A percentile compares a stretch with the other conserved stretches of the same genome.
phyloP scores from a whole-genome alignment of 2,888 invertebrate genomes.

The Drosophila lacicola region DNA sequence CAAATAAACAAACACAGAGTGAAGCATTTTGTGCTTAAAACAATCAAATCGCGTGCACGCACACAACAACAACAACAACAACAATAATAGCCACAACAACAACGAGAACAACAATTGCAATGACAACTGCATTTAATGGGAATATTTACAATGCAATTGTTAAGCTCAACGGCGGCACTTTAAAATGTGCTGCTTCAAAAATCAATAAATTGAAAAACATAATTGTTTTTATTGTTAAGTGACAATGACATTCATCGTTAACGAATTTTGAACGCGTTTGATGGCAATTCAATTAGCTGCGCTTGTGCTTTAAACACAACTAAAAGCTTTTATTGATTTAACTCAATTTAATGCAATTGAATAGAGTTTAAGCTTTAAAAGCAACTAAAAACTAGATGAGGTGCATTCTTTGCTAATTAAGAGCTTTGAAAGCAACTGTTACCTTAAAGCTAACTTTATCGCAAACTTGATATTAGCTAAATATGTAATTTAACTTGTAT shows the following conservation, averaged over 20 bases:
- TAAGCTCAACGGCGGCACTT: conserved; percentile 15
- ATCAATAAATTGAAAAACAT: conserved; percentile 9
- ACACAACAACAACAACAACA: conserved; percentile 15
- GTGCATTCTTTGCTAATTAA: neutral
- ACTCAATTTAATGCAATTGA: neutral
- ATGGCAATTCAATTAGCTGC: neutral
- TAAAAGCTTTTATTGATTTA: neutral
- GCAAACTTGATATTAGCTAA: no score
- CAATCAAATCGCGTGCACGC: conserved; percentile 51
- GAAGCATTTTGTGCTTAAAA: conserved; percentile 57
- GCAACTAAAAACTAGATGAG: neutral
- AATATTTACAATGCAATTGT: conserved; percentile 31
- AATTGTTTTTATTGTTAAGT: conserved; percentile 1
- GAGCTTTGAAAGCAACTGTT: neutral
- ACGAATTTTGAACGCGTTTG: neutral
- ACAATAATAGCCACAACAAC: neutral
- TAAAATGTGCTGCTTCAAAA: neutral
- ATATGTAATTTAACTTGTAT: no score
- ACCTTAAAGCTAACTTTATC: neutral
- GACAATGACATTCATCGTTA: conserved; percentile 1
- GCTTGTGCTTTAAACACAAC: neutral
- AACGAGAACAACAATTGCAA: conserved; percentile 6
- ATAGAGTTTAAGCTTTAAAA: neutral
- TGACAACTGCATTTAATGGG: conserved; percentile 29
- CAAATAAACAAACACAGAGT: conserved; percentile 24